phyloP scores from a whole-genome alignment of 2,797 vertebrate genomes.

The Urophycis tenuis region DNA sequence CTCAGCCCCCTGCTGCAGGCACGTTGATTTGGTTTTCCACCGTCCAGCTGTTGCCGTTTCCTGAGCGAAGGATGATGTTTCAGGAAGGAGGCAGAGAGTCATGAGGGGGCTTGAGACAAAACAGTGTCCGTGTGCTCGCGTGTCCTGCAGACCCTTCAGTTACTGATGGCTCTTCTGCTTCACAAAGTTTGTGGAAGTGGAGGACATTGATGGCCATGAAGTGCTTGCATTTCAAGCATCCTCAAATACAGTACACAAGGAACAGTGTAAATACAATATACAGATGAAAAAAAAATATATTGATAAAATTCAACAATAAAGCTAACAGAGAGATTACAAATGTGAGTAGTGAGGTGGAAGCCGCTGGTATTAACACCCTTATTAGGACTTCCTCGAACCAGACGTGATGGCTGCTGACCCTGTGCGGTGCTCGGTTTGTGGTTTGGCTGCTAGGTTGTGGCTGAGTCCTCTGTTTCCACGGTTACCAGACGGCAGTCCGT shows the following conservation, averaged over 20 bases:
- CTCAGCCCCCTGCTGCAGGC: background rate
- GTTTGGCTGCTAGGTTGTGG: slow-evolving; percentile 78
- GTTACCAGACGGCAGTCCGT: slow-evolving; percentile 68
- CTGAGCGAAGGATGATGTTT: background rate
- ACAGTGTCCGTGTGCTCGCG: background rate
- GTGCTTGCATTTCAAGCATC: background rate
- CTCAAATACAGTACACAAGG: background rate
- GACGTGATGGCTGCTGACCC: background rate
- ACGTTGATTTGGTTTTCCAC: background rate
- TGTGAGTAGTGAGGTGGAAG: background rate
- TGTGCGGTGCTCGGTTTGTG: background rate
- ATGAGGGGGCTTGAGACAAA: background rate
- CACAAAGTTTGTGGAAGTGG: background rate
- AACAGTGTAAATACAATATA: background rate
- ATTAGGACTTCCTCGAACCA: background rate
- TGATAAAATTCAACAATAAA: no score
- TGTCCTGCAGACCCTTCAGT: background rate
- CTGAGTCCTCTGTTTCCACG: slow-evolving; percentile 88
- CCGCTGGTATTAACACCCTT: background rate
- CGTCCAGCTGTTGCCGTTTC: background rate
- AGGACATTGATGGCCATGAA: background rate
- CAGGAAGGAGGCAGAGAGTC: background rate
- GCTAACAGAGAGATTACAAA: background rate
- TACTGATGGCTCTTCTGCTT: background rate
- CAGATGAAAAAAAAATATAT: background rate